Evolutionary conservation across 2,797 vertebrate genomes (phyloP).

Genomic region (Trichosurus vulpecula): DNA sequence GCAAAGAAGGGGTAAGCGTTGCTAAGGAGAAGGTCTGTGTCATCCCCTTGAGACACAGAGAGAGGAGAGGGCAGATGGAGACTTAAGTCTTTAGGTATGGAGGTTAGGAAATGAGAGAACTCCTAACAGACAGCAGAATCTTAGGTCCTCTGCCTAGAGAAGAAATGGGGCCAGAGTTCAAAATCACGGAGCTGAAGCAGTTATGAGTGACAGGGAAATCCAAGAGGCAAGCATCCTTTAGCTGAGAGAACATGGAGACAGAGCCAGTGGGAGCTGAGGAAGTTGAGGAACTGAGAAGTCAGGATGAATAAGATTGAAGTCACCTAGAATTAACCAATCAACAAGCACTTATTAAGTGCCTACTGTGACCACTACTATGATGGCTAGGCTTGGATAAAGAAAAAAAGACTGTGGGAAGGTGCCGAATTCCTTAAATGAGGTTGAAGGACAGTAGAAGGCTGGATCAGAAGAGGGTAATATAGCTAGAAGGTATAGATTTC

Average conservation of each 20-base stretch:
- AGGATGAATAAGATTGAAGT: not conserved
- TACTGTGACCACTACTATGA: not conserved
- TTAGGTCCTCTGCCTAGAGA: not conserved
- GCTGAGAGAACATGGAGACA: not conserved
- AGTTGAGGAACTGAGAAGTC: not conserved
- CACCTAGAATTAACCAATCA: not conserved
- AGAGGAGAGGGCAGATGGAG: not conserved
- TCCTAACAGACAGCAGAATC: not conserved
- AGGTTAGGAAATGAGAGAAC: not conserved
- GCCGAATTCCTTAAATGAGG: not conserved
- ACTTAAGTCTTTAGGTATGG: not conserved
- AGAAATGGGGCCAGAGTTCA: not conserved
- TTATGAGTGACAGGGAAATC: not conserved
- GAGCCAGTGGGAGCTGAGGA: not conserved
- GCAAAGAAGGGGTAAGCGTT: not conserved
- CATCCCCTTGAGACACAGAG: not conserved
- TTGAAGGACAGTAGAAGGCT: not conserved
- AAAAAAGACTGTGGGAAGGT: not conserved
- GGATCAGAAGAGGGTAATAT: not conserved
- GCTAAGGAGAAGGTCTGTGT: not conserved
- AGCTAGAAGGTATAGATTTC: not conserved
- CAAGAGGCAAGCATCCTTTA: not conserved
- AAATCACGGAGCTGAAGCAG: not conserved
- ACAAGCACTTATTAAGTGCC: not conserved
- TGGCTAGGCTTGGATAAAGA: not conserved